Evolutionary conservation across 1,140 invertebrate genomes (phyloP).

Genomic region (Steinernema khuongi): DNA sequence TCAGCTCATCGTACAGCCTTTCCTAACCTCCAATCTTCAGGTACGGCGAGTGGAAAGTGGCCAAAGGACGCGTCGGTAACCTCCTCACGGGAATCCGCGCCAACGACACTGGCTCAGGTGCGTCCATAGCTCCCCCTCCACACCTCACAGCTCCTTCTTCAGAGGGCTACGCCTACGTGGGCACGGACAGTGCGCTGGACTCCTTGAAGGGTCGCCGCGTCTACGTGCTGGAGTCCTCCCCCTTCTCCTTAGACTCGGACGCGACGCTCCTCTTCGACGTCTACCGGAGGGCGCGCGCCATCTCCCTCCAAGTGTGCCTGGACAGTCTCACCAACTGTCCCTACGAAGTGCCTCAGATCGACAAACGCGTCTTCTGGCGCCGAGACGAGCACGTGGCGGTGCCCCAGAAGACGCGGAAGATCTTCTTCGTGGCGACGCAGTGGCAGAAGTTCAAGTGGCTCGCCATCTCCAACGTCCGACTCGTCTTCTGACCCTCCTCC

Average conservation of each 20-base stretch:
- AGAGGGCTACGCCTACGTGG: neutral
- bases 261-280: neutral
- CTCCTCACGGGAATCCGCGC: neutral
- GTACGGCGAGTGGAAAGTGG: neutral
- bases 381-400: neutral
- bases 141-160: neutral
- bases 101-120: neutral
- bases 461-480: neutral
- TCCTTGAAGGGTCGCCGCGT: neutral
- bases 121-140: neutral
- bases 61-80: neutral
- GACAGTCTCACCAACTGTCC: neutral
- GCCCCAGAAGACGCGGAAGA: neutral
- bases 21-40: too few species aligned
- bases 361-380: slow-evolving; percentile 8
- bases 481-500: neutral
- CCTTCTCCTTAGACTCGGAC: neutral
- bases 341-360: neutral
- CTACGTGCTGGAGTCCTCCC: neutral
- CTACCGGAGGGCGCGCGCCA: neutral
- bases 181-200: neutral
- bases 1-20: too few species aligned
- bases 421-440: slow-evolving; percentile 5
- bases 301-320: neutral
- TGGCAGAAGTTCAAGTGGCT: slow-evolving; percentile 15